Evolutionary conservation across 2,797 vertebrate genomes (phyloP).

Genomic region (Enteromius thamalakanensis): DNA sequence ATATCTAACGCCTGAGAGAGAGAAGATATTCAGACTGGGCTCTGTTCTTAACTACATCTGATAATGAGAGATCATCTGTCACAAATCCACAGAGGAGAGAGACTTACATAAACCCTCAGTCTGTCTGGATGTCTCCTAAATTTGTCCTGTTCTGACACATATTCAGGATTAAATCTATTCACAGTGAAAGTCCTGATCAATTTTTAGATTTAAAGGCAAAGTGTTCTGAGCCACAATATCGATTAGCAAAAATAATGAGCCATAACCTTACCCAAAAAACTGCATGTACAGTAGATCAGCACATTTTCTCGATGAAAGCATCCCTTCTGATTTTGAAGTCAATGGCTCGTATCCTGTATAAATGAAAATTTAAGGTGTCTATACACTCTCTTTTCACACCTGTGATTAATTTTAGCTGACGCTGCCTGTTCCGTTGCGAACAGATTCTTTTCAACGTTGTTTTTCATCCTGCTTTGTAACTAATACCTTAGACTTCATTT

Average conservation of each 20-base stretch:
- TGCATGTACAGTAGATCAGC: background rate
- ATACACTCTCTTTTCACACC: background rate
- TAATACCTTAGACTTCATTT: background rate
- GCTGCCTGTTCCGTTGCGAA: background rate
- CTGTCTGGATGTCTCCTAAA: background rate
- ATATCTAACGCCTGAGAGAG: background rate
- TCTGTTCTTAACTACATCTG: constrained; percentile 40
- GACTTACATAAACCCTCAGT: background rate
- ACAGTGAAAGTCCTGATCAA: background rate
- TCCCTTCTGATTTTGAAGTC: background rate
- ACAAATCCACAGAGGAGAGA: constrained; percentile 13
- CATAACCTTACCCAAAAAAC: background rate
- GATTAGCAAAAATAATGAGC: background rate
- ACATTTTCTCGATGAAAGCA: background rate
- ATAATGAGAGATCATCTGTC: constrained; percentile 34
- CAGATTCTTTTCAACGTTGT: constrained; percentile 19
- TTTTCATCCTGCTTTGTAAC: constrained; percentile 15
- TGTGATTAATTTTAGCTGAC: constrained; percentile 21
- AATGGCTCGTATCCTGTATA: background rate
- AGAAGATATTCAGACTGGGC: constrained; percentile 1
- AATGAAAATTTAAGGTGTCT: constrained; percentile 12
- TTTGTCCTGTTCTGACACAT: background rate
- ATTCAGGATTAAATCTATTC: constrained; percentile 1
- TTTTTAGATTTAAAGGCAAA: background rate
- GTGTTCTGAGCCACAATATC: background rate